A percentile compares a stretch with the other conserved stretches of the same genome.
Conservation (phyloP, 2,888 invertebrate genomes). For the Leptura quadrifasciata region DNA sequence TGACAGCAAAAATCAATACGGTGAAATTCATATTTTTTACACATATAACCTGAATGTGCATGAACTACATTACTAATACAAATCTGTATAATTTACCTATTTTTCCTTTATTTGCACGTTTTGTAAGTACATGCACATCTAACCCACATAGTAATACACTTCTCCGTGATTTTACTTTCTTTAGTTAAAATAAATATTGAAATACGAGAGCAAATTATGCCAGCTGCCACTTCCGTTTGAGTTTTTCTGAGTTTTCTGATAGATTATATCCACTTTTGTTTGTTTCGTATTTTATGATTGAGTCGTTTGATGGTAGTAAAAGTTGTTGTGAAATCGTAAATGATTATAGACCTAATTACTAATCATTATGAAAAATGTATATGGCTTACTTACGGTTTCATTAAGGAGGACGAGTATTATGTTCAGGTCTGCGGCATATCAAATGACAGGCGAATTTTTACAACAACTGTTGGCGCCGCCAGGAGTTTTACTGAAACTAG, state of each 20-base stretch:
- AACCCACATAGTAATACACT: constrained; percentile 18
- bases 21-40: constrained; percentile 19
- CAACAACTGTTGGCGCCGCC: too few species aligned
- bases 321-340: constrained; percentile 19
- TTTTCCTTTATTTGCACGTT: background rate
- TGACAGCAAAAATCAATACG: constrained; percentile 5
- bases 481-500: too few species aligned
- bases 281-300: constrained; percentile 1
- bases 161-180: background rate
- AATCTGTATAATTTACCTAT: constrained; percentile 6
- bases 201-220: background rate
- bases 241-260: background rate
- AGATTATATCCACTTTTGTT: background rate
- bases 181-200: background rate
- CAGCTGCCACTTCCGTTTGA: background rate
- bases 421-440: background rate
- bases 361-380: background rate
- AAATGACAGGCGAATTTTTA: background rate
- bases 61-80: background rate
- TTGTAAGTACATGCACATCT: background rate
- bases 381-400: background rate
- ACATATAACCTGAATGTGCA: constrained; percentile 17
- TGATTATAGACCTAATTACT: background rate
- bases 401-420: background rate
- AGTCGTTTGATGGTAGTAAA: constrained; percentile 9